Evolutionary conservation across 1,140 invertebrate genomes (phyloP).

Genomic region (Lethrus apterus): DNA sequence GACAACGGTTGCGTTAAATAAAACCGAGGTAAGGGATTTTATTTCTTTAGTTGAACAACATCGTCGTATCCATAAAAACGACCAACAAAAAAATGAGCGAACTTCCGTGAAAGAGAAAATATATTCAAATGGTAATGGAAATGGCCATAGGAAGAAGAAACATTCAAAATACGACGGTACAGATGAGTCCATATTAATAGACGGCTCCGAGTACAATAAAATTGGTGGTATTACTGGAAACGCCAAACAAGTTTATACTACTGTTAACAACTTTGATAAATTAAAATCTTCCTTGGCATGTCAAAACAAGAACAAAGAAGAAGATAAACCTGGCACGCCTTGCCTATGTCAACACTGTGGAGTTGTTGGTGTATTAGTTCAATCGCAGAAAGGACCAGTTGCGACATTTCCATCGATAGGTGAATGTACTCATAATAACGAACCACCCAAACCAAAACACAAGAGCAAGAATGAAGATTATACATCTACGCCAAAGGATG

Average conservation of each 20-base stretch:
- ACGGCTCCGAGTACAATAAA: too few species aligned
- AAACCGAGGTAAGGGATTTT: slow-evolving; percentile 13
- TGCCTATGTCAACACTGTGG: slow-evolving; percentile 26
- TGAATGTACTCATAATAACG: slow-evolving; percentile 2
- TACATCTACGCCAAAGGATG: too few species aligned
- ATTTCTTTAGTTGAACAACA: slow-evolving; percentile 14
- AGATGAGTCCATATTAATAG: too few species aligned
- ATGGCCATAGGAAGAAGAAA: background rate
- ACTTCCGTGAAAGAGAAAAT: background rate
- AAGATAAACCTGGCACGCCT: slow-evolving; percentile 18
- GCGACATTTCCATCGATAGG: slow-evolving; percentile 11
- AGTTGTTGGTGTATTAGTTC: slow-evolving; percentile 22
- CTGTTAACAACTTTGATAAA: slow-evolving; percentile 18
- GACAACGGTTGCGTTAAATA: slow-evolving; percentile 14
- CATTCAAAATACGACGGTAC: background rate
- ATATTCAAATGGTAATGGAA: background rate
- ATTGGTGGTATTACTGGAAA: slow-evolving; percentile 2
- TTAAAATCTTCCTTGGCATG: slow-evolving; percentile 17
- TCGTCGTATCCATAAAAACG: background rate
- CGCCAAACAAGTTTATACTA: slow-evolving; percentile 20
- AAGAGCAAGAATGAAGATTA: background rate
- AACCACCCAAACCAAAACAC: slow-evolving; percentile 1
- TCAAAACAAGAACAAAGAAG: slow-evolving; percentile 2
- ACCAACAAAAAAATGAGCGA: background rate
- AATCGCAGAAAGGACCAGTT: slow-evolving; percentile 23